Evolutionary conservation across 23 tunicate species (phyloP).

Genomic region (Trididemnum clinides): DNA sequence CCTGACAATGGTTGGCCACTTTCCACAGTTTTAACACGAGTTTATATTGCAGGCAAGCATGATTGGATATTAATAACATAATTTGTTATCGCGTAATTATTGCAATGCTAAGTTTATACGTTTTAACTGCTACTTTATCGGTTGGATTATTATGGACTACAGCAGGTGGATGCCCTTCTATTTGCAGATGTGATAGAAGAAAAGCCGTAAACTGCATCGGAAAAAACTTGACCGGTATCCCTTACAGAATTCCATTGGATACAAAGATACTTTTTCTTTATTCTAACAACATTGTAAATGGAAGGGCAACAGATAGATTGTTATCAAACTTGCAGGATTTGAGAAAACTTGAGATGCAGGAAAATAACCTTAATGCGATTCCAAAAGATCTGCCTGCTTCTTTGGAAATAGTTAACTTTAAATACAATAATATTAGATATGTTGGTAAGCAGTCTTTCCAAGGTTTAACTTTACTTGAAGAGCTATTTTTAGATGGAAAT

Average conservation of each 20-base stretch:
- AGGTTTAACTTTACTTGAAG: constrained; percentile 31
- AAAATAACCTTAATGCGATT: constrained; percentile 48
- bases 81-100: too few relatives aligned
- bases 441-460: constrained; percentile 37
- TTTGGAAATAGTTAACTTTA: constrained; percentile 8
- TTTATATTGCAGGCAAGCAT: too few relatives aligned
- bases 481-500: constrained; percentile 65
- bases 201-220: constrained; percentile 68
- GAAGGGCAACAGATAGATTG: constrained; percentile 38
- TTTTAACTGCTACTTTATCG: too few relatives aligned
- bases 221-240: constrained; percentile 34
- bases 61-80: too few relatives aligned
- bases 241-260: constrained; percentile 76
- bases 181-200: constrained; percentile 77
- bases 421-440: constrained; percentile 43
- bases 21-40: too few relatives aligned
- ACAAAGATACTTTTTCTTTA: constrained; percentile 53
- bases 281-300: constrained; percentile 61
- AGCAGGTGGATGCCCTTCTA: constrained; percentile 44
- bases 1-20: too few relatives aligned
- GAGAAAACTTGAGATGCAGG: constrained; percentile 29
- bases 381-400: constrained; percentile 64
- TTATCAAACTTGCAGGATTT: constrained; percentile 17
- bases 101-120: too few relatives aligned
- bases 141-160: not conserved